Percentiles rank a stretch among this genome's conserved stretches.
phyloP scores from a whole-genome alignment of 2,888 invertebrate genomes.

The Meloe dianella region DNA sequence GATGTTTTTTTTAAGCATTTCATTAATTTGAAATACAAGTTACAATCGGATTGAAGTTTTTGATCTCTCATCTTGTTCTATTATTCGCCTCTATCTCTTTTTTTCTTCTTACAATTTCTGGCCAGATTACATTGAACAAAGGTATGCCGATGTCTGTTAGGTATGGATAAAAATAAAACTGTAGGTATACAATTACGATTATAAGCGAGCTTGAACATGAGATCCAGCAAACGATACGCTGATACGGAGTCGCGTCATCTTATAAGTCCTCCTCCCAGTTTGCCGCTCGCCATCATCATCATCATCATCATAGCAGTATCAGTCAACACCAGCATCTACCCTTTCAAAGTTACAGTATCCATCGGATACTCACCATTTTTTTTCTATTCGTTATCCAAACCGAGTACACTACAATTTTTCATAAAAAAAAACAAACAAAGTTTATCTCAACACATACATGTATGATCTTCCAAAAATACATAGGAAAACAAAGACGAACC shows the following conservation, averaged over 20 bases:
- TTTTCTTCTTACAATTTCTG: background rate
- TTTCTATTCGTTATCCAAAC: background rate
- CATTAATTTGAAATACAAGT: conserved; percentile 2
- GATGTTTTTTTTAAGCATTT: background rate
- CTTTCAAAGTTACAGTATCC: background rate
- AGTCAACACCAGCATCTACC: background rate
- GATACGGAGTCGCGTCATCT: conserved; percentile 23
- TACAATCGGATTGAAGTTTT: background rate
- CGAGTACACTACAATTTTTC: background rate
- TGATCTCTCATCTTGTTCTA: background rate
- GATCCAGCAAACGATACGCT: conserved; percentile 36
- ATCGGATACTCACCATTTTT: too few species aligned
- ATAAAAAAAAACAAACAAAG: background rate
- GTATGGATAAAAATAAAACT: conserved; percentile 34
- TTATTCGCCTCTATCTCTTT: background rate
- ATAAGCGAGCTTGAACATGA: conserved; percentile 36
- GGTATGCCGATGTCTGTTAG: conserved; percentile 33
- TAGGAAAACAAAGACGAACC: conserved; percentile 2
- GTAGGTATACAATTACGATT: conserved; percentile 36
- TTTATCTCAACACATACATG: conserved; percentile 3
- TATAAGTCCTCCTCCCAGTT: conserved; percentile 5
- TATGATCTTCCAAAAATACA: background rate
- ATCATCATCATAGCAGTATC: conserved; percentile 1
- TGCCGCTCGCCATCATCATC: conserved; percentile 6
- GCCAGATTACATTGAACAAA: conserved; percentile 25